A percentile compares a stretch with the other conserved stretches of the same genome.
Conservation (phyloP, 2,888 invertebrate species). For the Dusona sp. region DNA sequence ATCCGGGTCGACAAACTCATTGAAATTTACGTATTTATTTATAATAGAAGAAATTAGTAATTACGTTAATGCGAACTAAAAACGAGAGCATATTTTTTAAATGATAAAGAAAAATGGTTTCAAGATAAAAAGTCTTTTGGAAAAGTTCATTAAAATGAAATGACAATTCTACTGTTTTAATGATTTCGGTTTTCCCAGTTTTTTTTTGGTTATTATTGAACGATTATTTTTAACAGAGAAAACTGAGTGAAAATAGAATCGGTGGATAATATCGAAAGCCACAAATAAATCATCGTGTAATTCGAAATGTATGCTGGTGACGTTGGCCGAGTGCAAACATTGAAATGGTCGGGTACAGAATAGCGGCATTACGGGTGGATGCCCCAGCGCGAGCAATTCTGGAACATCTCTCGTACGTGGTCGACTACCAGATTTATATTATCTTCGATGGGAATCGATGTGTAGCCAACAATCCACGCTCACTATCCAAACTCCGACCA, state of each 20-base stretch:
- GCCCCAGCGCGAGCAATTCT: conserved; percentile 25
- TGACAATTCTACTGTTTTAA: neutral
- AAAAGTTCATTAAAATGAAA: neutral
- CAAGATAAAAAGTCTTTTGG: neutral
- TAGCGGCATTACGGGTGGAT: conserved; percentile 30
- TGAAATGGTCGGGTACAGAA: conserved; percentile 43
- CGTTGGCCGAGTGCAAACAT: conserved; percentile 65
- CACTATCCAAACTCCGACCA: conserved; percentile 57
- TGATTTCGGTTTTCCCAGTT: neutral
- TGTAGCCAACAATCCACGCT: conserved; percentile 60
- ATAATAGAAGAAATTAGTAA: neutral
- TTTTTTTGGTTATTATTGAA: neutral
- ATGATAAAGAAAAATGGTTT: too few relatives aligned
- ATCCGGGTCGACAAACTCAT: neutral
- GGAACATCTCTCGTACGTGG: conserved; percentile 39
- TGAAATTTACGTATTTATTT: neutral
- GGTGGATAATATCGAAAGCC: conserved; percentile 45
- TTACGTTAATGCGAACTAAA: neutral
- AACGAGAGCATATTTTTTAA: neutral
- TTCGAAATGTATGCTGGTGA: conserved; percentile 62
- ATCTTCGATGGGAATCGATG: conserved; percentile 64
- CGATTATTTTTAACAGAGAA: neutral
- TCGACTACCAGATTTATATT: conserved; percentile 52
- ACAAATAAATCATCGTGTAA: conserved; percentile 66
- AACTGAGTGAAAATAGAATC: conserved; percentile 24